These are phyloP conservation scores for Anabacerthia variegaticeps DNA, from an alignment of 2,797 vertebrate genomes.

Conservation along the genomic window DNA sequence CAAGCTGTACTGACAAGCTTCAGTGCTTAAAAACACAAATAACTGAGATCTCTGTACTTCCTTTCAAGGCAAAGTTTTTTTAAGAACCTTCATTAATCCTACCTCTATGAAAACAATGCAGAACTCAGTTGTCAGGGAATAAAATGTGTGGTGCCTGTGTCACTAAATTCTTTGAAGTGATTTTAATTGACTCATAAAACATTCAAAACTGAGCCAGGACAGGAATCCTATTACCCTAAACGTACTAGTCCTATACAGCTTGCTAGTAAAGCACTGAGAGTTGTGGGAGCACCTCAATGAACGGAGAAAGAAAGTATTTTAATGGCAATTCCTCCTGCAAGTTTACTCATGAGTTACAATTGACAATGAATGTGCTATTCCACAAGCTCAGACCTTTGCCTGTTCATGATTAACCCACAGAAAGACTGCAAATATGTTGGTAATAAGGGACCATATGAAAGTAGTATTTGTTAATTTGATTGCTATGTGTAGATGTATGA, in stretches of 20 bases:
- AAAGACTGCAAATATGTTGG: background rate
- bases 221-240: slow-evolving; percentile 20
- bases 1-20: background rate
- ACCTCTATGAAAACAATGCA: slow-evolving; percentile 7
- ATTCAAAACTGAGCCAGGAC: background rate
- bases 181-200: slow-evolving; percentile 58
- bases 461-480: background rate
- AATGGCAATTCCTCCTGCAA: background rate
- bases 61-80: background rate
- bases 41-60: background rate
- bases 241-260: background rate
- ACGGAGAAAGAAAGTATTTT: background rate
- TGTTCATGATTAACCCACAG: background rate
- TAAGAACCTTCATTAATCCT: slow-evolving; percentile 30
- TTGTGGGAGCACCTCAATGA: background rate
- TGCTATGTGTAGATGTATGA: background rate
- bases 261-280: background rate
- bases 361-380: background rate
- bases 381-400: background rate
- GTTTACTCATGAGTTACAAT: slow-evolving; percentile 8
- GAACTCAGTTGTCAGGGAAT: background rate
- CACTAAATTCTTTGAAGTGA: slow-evolving; percentile 45
- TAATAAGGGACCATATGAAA: background rate
- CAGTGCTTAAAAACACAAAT: background rate
- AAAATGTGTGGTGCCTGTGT: slow-evolving; percentile 35